Evolutionary conservation across 1,140 invertebrate species (phyloP).

Genomic region (Lethrus apterus): DNA sequence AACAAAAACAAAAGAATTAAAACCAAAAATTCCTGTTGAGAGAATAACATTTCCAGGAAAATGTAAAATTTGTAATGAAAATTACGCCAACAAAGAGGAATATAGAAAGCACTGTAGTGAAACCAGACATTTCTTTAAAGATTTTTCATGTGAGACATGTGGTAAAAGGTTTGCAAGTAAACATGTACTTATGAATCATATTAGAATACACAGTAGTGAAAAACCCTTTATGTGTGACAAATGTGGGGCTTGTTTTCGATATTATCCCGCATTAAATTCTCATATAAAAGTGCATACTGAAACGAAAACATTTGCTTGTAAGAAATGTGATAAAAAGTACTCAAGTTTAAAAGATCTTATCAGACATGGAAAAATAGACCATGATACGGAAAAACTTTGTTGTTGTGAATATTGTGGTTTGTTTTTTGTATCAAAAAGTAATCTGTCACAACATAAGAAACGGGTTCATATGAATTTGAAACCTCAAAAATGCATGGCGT

Average conservation of each 20-base stretch:
- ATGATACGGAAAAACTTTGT: background rate
- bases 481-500: background rate
- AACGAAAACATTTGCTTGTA: background rate
- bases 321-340: background rate
- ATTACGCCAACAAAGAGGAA: background rate
- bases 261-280: background rate
- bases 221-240: conserved; percentile 3
- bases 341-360: background rate
- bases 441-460: conserved; percentile 2
- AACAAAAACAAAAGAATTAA: background rate
- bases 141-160: background rate
- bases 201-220: background rate
- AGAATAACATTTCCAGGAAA: too few relatives aligned
- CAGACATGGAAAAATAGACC: background rate
- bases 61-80: conserved; percentile 5
- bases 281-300: background rate
- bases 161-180: background rate
- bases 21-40: background rate
- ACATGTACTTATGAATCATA: background rate
- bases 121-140: conserved; percentile 5
- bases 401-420: conserved; percentile 6
- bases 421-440: background rate
- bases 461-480: conserved; percentile 4
- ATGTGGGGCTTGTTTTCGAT: conserved; percentile 1
- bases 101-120: background rate